Evolutionary conservation across 2,797 vertebrate species (phyloP).

Genomic region (Ciconia nigra): DNA sequence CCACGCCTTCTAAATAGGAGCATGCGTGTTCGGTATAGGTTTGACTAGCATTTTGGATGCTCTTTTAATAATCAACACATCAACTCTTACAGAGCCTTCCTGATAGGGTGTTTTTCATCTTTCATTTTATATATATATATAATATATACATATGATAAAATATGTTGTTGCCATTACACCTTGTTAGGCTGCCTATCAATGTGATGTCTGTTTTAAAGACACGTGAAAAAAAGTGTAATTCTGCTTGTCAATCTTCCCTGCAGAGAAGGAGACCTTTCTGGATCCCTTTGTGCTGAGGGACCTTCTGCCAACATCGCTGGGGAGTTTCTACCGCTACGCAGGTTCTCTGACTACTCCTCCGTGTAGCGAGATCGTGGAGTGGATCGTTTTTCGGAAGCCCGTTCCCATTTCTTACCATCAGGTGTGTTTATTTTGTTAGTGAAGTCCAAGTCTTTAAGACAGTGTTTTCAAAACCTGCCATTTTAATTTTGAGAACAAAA

Average conservation of each 20-base stretch:
- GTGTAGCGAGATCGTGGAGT: conserved; percentile 94
- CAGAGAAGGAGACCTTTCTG: conserved; percentile 97
- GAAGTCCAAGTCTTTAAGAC: background rate
- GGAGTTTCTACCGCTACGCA: conserved; percentile 93
- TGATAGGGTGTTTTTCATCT: background rate
- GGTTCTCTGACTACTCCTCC: conserved; percentile 95
- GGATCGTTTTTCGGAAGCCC: conserved; percentile 91
- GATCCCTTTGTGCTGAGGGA: conserved; percentile 93
- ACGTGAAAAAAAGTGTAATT: background rate
- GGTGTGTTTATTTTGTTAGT: conserved; percentile 72
- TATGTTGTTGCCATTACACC: conserved; percentile 44
- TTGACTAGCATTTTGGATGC: conserved; percentile 19
- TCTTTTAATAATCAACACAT: background rate
- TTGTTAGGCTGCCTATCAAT: conserved; percentile 22
- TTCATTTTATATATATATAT: background rate
- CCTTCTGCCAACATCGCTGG: conserved; percentile 85
- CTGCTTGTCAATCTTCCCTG: conserved; percentile 27
- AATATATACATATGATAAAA: background rate
- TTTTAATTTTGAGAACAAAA: background rate
- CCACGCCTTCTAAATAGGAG: background rate
- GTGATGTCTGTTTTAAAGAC: conserved; percentile 43
- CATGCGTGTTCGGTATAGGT: background rate
- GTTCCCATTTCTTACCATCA: conserved; percentile 93
- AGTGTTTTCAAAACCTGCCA: background rate
- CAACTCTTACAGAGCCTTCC: background rate